Percentiles rank a stretch among this genome's conserved stretches.
phyloP scores from a whole-genome alignment of 1,140 invertebrate genomes.

The fruit fly (Drosophila melanogaster) region DNA sequence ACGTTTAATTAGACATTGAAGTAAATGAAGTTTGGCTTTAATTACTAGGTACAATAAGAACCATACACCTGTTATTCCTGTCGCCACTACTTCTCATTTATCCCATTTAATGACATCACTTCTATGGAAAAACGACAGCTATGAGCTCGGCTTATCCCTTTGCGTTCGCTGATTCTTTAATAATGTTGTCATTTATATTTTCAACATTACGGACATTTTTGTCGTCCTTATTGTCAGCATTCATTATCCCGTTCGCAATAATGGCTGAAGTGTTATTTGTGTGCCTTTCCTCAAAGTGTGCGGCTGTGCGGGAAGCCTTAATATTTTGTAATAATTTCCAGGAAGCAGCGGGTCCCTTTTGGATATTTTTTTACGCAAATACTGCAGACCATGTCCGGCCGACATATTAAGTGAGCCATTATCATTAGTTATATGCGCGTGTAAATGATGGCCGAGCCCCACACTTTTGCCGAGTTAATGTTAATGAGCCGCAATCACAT shows the following conservation, averaged over 20 bases:
- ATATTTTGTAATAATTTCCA: conserved; percentile 45
- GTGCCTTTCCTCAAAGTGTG: conserved; percentile 17
- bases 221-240: conserved; percentile 57
- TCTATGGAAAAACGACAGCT: conserved; percentile 52
- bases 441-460: conserved; percentile 31
- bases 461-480: conserved; percentile 29
- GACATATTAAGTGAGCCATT: conserved; percentile 70
- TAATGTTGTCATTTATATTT: conserved; percentile 74
- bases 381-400: conserved; percentile 25
- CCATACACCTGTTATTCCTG: not conserved
- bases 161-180: conserved; percentile 56
- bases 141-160: conserved; percentile 29
- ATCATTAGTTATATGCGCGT: conserved; percentile 65
- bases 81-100: not conserved
- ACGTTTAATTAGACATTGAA: too few relatives aligned
- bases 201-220: conserved; percentile 43
- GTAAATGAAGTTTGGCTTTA: not conserved
- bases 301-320: conserved; percentile 1
- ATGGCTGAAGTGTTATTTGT: conserved; percentile 39
- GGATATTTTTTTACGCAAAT: conserved; percentile 48
- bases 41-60: not conserved
- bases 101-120: conserved; percentile 60
- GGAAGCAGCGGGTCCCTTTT: conserved; percentile 20
- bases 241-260: conserved; percentile 58
- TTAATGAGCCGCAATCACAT: conserved; percentile 65